Evolutionary conservation across 30 jellyfish, hydroid and myxozoan genomes (phyloP).

Genomic region (Chironex yamaguchii): DNA sequence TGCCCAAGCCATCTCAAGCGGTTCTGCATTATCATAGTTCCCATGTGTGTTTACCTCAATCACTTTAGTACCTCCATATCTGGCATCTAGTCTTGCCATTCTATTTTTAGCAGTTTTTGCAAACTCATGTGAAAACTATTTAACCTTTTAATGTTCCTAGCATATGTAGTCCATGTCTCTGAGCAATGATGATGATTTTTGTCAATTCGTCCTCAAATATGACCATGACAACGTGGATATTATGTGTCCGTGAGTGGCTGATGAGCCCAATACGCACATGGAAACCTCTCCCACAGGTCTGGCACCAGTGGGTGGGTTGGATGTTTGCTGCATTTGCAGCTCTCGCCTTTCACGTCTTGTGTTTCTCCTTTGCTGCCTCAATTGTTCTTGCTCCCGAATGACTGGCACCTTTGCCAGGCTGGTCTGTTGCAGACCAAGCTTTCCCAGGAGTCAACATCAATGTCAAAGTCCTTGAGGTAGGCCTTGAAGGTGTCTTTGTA

Average conservation of each 20-base stretch:
- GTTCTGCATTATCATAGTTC: background rate
- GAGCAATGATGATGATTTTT: background rate
- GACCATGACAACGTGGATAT: conserved; percentile 2
- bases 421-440: conserved; percentile 4
- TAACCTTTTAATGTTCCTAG: background rate
- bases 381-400: background rate
- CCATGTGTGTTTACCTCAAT: background rate
- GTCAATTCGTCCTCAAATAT: conserved; percentile 10
- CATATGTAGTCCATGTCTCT: background rate
- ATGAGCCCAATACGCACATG: conserved; percentile 15
- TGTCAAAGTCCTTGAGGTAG: conserved; percentile 21
- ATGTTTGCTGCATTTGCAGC: background rate
- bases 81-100: background rate
- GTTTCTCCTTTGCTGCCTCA: background rate
- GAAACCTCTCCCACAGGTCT: conserved; percentile 11
- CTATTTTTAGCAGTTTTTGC: background rate
- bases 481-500: conserved; percentile 3
- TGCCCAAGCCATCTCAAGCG: background rate
- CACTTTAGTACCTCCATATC: background rate
- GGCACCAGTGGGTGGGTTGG: conserved; percentile 8
- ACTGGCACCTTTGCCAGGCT: conserved; percentile 22
- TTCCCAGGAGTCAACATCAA: conserved; percentile 2
- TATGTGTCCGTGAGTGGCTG: conserved; percentile 19
- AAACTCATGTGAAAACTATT: background rate
- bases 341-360: conserved; percentile 2